These are phyloP conservation scores for Pantherophis vulpinus DNA, from an alignment of 2,797 vertebrate genomes.

Conservation along the genomic window DNA sequence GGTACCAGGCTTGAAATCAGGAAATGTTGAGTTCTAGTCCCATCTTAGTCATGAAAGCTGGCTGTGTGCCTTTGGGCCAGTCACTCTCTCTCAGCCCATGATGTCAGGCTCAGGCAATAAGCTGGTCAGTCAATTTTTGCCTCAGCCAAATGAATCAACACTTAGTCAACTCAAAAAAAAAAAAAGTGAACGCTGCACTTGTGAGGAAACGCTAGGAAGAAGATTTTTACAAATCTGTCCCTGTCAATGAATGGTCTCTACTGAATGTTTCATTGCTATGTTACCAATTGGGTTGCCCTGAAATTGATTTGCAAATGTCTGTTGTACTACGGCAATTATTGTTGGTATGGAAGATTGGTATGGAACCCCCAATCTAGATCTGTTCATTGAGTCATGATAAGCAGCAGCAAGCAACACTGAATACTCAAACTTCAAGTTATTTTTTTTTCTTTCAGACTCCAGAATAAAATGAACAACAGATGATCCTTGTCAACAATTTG, in stretches of 20 bases:
- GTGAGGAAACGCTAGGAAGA: neutral
- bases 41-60: neutral
- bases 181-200: neutral
- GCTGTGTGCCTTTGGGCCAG: neutral
- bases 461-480: slow-evolving; percentile 61
- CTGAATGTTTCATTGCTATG: neutral
- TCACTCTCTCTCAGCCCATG: neutral
- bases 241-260: neutral
- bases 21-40: neutral
- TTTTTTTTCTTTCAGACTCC: slow-evolving; percentile 44
- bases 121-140: neutral
- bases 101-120: neutral
- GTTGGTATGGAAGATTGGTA: slow-evolving; percentile 2
- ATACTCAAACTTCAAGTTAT: slow-evolving; percentile 36
- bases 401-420: slow-evolving; percentile 32
- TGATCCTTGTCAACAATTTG: slow-evolving; percentile 66
- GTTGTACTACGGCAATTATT: neutral
- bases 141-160: neutral
- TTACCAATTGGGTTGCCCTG: too few relatives aligned
- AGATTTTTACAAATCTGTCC: neutral
- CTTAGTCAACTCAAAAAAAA: neutral
- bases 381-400: slow-evolving; percentile 41
- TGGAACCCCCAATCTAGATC: slow-evolving; percentile 39
- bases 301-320: neutral
- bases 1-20: neutral